Evolutionary conservation across 2,797 vertebrate species (phyloP).

Genomic region (Cryptoblepharus egeriae): DNA sequence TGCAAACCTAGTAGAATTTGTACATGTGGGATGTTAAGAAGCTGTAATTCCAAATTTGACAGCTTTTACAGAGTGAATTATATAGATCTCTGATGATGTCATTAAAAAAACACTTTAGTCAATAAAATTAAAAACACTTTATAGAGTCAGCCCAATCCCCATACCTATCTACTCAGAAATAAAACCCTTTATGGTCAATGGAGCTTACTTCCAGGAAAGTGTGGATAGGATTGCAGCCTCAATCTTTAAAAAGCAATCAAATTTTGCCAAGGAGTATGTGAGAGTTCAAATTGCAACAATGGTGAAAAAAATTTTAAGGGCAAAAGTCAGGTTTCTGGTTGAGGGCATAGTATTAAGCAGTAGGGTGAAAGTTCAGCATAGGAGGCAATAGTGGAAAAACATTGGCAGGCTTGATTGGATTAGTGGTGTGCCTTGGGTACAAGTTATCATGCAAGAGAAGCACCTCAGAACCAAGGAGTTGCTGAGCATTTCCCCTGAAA

Average conservation of each 20-base stretch:
- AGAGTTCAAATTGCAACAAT: not conserved
- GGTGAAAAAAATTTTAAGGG: not conserved
- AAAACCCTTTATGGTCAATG: too few species aligned
- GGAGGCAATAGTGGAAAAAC: not conserved
- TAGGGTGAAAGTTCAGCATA: not conserved
- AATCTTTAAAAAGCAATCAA: too few species aligned
- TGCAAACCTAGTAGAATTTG: not conserved
- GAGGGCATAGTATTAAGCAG: not conserved
- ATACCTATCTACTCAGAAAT: too few species aligned
- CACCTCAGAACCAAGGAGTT: not conserved
- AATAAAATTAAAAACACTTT: not conserved
- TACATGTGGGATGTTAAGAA: too few species aligned
- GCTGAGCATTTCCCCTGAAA: not conserved
- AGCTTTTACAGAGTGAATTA: too few species aligned
- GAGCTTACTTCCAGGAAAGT: too few species aligned
- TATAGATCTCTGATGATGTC: too few species aligned
- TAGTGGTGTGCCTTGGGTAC: not conserved
- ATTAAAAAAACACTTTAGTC: not conserved
- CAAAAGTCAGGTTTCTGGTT: not conserved
- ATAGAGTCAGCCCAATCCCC: too few species aligned
- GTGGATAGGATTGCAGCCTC: too few species aligned
- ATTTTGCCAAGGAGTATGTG: not conserved
- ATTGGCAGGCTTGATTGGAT: slow-evolving; percentile 3
- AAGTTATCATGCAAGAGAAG: not conserved
- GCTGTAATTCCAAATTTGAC: too few species aligned